A percentile compares a stretch with the other conserved stretches of the same genome.
These are phyloP conservation scores for Noctua janthe DNA, from an alignment of 2,888 invertebrate species.

Conservation along the genomic window DNA sequence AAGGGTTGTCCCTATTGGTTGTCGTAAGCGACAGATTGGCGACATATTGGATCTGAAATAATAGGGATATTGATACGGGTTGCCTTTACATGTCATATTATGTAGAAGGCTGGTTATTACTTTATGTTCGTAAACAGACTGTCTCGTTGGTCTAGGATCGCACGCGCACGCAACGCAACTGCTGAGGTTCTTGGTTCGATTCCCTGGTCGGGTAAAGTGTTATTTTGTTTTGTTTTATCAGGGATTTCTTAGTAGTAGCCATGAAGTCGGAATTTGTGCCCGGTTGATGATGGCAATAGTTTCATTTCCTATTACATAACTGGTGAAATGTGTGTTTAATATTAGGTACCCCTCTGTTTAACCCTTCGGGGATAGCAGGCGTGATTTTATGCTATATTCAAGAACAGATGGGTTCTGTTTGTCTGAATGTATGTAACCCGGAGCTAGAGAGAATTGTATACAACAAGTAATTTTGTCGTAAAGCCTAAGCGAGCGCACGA, in stretches of 20 bases:
- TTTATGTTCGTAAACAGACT: neutral
- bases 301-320: neutral
- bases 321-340: too few species aligned
- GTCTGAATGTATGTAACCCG: neutral
- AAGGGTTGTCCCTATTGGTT: slow-evolving; percentile 28
- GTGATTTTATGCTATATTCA: neutral
- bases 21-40: slow-evolving; percentile 44
- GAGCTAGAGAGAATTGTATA: neutral
- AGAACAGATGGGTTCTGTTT: neutral
- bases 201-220: neutral
- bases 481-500: too few species aligned
- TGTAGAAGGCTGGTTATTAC: neutral
- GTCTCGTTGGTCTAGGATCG: too few species aligned
- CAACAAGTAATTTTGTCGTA: neutral
- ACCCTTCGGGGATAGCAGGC: neutral
- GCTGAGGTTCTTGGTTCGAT: neutral
- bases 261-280: neutral
- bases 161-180: neutral
- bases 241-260: neutral
- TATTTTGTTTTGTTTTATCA: neutral
- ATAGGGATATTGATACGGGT: slow-evolving; percentile 43
- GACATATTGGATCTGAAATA: slow-evolving; percentile 50
- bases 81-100: slow-evolving; percentile 8
- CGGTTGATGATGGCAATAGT: neutral
- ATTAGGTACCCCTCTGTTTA: neutral